Percentiles rank a stretch among this genome's conserved stretches.
These are phyloP conservation scores for Aproaerema taeniolella DNA, from an alignment of 2,888 invertebrate genomes.

Conservation along the genomic window DNA sequence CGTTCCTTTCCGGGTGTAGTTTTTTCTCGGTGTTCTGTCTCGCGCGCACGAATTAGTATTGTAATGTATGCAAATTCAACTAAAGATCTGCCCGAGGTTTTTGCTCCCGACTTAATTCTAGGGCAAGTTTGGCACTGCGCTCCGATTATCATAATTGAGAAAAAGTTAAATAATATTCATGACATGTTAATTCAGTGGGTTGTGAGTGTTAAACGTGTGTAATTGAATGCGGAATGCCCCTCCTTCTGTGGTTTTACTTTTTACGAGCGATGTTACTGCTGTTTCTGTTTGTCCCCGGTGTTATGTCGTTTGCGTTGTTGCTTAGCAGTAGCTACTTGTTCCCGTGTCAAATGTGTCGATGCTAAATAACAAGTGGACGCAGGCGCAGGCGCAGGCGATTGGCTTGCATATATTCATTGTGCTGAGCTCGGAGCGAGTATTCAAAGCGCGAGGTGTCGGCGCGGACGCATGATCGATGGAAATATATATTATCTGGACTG, in stretches of 20 bases:
- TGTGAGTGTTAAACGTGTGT: constrained; percentile 60
- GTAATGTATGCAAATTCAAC: constrained; percentile 63
- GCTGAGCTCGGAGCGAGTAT: constrained; percentile 7
- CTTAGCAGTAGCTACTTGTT: not conserved
- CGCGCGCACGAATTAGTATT: constrained; percentile 49
- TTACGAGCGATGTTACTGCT: constrained; percentile 29
- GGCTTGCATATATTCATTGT: constrained; percentile 13
- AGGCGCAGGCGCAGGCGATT: constrained; percentile 1
- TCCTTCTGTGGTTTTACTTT: constrained; percentile 34
- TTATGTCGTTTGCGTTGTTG: not conserved
- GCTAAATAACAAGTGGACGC: not conserved
- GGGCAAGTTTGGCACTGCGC: constrained; percentile 46
- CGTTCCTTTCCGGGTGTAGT: constrained; percentile 42
- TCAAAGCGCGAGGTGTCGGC: constrained; percentile 30
- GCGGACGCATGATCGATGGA: constrained; percentile 35
- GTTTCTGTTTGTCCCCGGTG: constrained; percentile 18
- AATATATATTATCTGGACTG: constrained; percentile 34
- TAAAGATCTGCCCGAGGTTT: constrained; percentile 52
- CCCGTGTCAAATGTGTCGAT: not conserved
- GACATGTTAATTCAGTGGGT: constrained; percentile 66
- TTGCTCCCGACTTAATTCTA: constrained; percentile 59
- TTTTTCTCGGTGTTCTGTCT: constrained; percentile 35
- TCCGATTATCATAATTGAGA: constrained; percentile 57
- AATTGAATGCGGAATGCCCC: constrained; percentile 49
- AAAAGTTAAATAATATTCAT: constrained; percentile 72